Evolutionary conservation across 2,113 vertebrate species (phyloP), one percentile per base, ranked within the genome.

Genomic region (Pygathrix nemaeus): DNA sequence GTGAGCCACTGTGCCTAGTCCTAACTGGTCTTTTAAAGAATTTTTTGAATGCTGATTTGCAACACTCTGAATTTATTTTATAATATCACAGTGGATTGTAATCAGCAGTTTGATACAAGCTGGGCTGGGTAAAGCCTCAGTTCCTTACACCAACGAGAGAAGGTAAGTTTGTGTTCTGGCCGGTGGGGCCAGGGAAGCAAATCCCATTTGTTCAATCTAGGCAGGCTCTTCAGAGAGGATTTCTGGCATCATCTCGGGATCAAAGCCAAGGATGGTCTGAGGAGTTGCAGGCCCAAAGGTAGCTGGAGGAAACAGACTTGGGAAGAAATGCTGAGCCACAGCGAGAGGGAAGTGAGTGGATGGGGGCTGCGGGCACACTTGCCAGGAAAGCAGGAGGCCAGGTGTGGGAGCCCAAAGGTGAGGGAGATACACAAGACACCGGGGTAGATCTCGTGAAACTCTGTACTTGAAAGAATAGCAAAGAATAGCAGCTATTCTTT

Each of bases 41-140:
- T 30, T 86, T 66, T 89, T 94, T 93, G 66, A n/a, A 59, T 87
- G 73, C 73, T 68, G n/a, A 76, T 38, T 92, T 94, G n/a, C 32
- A 94, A 30, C n/a, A 76, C 70, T 66, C 73, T 87, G 27, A 82
- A 45, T 73, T 85, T 83, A 80, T 52, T 95, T 92, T 50, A 50
- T 23, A 70, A 20, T 90, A 35, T 11, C 81, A 2, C 80, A 21
- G 11, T n/a, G 45, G 40, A 13, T 81, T 89, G 7, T 21, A 23
- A 8, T 86, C 52, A 68, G 32, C 0, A 1, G 6, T 83, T 78
- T 25, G 43, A 25, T 52, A 85, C 82, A 82, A 75, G 35, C 35
- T 27, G 38, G 50, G 30, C 70, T 75, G 52, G 25, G 40, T 72
- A n/a, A 95, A 70, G 45, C 45, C 70, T 70, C 73, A 66, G 18